These are phyloP conservation scores for Pammene aurita DNA, from an alignment of 2,888 invertebrate species.

Conservation along the genomic window DNA sequence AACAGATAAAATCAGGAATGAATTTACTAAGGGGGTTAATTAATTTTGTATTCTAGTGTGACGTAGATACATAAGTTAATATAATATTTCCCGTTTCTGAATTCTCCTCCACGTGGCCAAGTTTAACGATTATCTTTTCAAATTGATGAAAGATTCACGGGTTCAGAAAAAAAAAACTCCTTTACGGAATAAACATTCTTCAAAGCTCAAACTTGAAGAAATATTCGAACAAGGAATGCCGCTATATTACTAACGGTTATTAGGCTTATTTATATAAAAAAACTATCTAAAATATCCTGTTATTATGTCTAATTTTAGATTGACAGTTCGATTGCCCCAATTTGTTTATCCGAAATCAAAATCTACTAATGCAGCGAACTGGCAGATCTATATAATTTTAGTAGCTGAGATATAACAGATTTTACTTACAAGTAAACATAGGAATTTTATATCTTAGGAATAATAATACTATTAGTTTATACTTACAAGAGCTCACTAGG, in stretches of 20 bases:
- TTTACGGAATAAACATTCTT: not conserved
- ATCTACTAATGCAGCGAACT: too few relatives aligned
- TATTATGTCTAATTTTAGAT: too few relatives aligned
- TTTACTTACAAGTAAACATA: not conserved
- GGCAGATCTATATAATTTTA: too few relatives aligned
- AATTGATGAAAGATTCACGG: not conserved
- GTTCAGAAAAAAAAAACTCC: not conserved
- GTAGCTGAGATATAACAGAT: not conserved
- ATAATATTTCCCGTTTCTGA: not conserved
- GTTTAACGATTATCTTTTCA: not conserved
- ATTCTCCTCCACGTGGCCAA: not conserved
- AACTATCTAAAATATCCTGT: too few relatives aligned
- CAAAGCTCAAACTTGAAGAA: too few relatives aligned
- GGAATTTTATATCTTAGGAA: not conserved
- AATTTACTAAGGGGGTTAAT: too few relatives aligned
- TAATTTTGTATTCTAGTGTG: too few relatives aligned
- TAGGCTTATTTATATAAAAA: too few relatives aligned
- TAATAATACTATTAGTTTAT: not conserved
- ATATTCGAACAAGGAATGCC: not conserved
- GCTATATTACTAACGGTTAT: too few relatives aligned
- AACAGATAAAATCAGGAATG: too few relatives aligned
- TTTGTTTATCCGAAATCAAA: too few relatives aligned
- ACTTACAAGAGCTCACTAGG: slow-evolving; percentile 12
- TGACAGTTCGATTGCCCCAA: too few relatives aligned
- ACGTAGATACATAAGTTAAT: not conserved